These are phyloP conservation scores for Phaonia tiefii DNA, from an alignment of 2,888 invertebrate genomes.

Conservation along the genomic window DNA sequence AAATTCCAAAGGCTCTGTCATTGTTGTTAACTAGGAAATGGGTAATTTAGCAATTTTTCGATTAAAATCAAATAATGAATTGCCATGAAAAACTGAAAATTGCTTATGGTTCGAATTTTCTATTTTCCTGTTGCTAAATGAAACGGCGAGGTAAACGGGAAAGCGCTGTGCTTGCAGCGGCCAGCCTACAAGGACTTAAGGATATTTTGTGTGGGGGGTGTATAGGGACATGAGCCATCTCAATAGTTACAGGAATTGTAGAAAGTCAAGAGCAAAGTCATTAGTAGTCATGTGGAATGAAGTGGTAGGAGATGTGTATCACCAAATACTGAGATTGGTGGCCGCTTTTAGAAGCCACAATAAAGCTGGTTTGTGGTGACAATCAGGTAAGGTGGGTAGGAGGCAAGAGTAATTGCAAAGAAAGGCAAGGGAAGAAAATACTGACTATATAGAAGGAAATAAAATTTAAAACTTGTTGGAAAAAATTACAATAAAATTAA, in stretches of 20 bases:
- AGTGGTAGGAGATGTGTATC: conserved; percentile 8
- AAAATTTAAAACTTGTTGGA: too few relatives aligned
- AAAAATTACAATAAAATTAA: too few relatives aligned
- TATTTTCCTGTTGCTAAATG: background rate
- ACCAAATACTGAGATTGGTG: background rate
- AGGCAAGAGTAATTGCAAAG: background rate
- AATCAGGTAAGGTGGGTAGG: background rate
- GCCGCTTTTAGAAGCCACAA: background rate
- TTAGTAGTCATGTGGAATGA: conserved; percentile 19
- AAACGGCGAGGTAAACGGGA: conserved; percentile 25
- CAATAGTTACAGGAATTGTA: too few relatives aligned
- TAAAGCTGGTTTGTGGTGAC: background rate
- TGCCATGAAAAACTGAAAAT: conserved; percentile 60
- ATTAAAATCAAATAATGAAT: conserved; percentile 63
- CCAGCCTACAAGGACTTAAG: background rate
- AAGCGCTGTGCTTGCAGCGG: background rate
- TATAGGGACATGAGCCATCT: too few relatives aligned
- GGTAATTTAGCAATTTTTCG: conserved; percentile 61
- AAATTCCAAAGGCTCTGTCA: background rate
- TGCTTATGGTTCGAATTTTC: conserved; percentile 27
- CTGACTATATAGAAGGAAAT: too few relatives aligned
- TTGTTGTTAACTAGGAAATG: conserved; percentile 45
- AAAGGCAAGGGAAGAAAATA: background rate
- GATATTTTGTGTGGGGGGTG: too few relatives aligned
- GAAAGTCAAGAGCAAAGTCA: conserved; percentile 34